Evolutionary conservation across 2,113 vertebrate species (phyloP).

Genomic region (Arizona elegans): DNA sequence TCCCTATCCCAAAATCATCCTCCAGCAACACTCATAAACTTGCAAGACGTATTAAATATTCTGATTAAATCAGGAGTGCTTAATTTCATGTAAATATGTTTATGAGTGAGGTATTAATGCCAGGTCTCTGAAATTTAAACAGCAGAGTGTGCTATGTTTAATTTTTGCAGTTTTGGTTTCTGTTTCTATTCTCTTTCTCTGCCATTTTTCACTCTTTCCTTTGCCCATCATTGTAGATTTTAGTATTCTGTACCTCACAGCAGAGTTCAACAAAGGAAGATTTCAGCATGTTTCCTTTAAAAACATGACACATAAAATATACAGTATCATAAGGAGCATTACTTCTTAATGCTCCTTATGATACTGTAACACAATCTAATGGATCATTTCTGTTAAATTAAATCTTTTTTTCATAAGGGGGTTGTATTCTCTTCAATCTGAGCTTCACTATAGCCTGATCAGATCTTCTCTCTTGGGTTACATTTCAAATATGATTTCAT

Average conservation of each 20-base stretch:
- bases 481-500: not conserved
- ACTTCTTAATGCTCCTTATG: not conserved
- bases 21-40: not conserved
- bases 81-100: constrained; percentile 25
- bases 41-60: constrained; percentile 1
- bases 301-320: not conserved
- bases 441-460: not conserved
- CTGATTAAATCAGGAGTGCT: not conserved
- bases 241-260: not conserved
- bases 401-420: not conserved
- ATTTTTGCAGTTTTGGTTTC: not conserved
- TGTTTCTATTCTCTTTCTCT: not conserved
- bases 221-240: not conserved
- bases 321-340: no score
- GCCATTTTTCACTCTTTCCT: not conserved
- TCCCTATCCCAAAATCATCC: constrained; percentile 1
- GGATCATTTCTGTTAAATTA: not conserved
- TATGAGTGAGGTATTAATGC: not conserved
- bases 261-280: not conserved
- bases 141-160: not conserved
- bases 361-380: not conserved
- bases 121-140: not conserved
- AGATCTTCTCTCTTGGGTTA: not conserved
- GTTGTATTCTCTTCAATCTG: not conserved
- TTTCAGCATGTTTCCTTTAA: not conserved